Evolutionary conservation across 1,140 invertebrate genomes (phyloP).

Genomic region (Bilobella aurantiaca): DNA sequence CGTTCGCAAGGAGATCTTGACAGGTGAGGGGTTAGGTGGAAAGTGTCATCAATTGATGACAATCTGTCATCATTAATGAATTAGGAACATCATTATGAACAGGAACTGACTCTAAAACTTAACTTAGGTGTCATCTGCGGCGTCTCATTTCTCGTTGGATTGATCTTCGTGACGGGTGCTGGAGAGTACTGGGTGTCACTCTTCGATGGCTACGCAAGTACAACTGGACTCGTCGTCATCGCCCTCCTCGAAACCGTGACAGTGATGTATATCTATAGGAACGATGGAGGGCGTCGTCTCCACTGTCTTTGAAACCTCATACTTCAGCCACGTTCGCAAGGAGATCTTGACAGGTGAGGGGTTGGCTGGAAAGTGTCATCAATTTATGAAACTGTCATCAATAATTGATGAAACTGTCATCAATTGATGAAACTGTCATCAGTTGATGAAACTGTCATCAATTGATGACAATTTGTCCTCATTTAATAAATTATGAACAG

Average conservation of each 20-base stretch:
- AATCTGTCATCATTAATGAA: too few relatives aligned
- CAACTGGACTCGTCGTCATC: constrained; percentile 79
- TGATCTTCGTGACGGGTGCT: constrained; percentile 81
- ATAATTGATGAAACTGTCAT: too few relatives aligned
- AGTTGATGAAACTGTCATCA: too few relatives aligned
- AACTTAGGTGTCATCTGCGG: constrained; percentile 71
- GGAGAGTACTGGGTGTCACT: constrained; percentile 91
- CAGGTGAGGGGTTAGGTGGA: too few relatives aligned
- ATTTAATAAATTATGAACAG: too few relatives aligned
- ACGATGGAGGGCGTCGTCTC: constrained; percentile 80
- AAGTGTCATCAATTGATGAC: too few relatives aligned
- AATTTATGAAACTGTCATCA: too few relatives aligned
- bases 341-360: constrained; percentile 78
- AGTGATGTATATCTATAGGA: constrained; percentile 82
- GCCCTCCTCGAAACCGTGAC: constrained; percentile 81
- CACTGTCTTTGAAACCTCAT: constrained; percentile 73
- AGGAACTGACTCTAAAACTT: too few relatives aligned
- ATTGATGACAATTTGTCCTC: too few relatives aligned
- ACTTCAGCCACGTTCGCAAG: constrained; percentile 76
- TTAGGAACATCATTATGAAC: too few relatives aligned
- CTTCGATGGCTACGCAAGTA: constrained; percentile 89
- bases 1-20: constrained; percentile 74
- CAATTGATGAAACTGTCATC: too few relatives aligned
- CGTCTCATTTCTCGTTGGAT: constrained; percentile 71
- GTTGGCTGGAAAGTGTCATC: too few relatives aligned